Evolutionary conservation across 2,888 invertebrate species (phyloP).

Genomic region (Eurois occulta): DNA sequence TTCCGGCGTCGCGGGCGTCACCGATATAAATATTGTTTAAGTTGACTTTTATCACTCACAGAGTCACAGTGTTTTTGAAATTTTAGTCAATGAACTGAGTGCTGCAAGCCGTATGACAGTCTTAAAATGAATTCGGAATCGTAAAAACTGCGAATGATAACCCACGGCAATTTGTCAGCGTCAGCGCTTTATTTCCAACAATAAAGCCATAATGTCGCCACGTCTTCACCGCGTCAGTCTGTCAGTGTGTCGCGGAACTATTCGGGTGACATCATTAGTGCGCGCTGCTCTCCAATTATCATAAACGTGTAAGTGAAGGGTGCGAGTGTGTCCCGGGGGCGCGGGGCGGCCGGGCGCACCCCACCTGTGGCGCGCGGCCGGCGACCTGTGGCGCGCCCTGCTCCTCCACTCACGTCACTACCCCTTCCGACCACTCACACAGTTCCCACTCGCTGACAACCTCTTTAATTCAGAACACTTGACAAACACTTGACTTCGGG

Average conservation of each 20-base stretch:
- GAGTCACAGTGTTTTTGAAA: slow-evolving; percentile 22
- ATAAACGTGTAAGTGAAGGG: slow-evolving; percentile 51
- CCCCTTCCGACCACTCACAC: slow-evolving; percentile 18
- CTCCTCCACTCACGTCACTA: background rate
- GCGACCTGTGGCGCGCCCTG: slow-evolving; percentile 72
- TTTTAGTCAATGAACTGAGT: background rate
- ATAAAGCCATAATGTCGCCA: slow-evolving; percentile 9
- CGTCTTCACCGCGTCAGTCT: slow-evolving; percentile 4
- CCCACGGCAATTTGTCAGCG: background rate
- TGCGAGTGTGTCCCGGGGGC: background rate
- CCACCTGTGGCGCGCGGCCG: slow-evolving; percentile 72
- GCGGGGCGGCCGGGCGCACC: slow-evolving; percentile 22
- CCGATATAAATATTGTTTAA: slow-evolving; percentile 23
- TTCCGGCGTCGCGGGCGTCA: slow-evolving; percentile 26
- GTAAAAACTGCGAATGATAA: background rate
- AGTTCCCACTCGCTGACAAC: background rate
- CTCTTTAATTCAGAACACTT: background rate
- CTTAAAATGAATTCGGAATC: background rate
- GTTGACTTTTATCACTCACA: slow-evolving; percentile 21
- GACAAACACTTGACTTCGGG: background rate
- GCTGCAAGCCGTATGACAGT: background rate
- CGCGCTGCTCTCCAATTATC: slow-evolving; percentile 44
- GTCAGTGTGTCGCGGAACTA: slow-evolving; percentile 33
- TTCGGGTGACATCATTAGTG: slow-evolving; percentile 58
- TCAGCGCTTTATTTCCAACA: background rate